phyloP scores from a whole-genome alignment of 2,797 vertebrate genomes.

The Epinephelus awoara region DNA sequence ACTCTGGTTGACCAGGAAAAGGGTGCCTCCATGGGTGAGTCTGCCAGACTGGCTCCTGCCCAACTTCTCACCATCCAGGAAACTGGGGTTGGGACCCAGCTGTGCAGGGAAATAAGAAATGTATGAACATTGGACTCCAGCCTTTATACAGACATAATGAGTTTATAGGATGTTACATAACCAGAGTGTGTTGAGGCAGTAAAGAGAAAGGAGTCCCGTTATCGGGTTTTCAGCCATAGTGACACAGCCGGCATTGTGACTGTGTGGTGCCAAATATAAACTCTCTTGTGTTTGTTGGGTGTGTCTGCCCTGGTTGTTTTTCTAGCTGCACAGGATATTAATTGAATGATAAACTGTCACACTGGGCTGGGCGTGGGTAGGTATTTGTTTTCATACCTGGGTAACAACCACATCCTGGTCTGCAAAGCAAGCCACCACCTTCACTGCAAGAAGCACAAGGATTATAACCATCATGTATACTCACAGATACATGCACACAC shows the following conservation, averaged over 20 bases:
- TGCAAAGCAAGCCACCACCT: constrained; percentile 84
- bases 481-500: not conserved
- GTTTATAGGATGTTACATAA: not conserved
- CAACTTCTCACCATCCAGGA: constrained; percentile 71
- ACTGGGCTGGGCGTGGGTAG: not conserved
- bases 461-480: not conserved
- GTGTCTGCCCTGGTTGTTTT: not conserved
- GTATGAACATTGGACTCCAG: constrained; percentile 24
- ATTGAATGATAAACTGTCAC: not conserved
- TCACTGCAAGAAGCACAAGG: constrained; percentile 79
- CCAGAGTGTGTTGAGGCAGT: not conserved
- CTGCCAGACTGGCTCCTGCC: constrained; percentile 79
- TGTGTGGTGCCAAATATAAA: not conserved
- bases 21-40: constrained; percentile 74
- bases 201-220: not conserved
- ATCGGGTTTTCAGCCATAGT: not conserved
- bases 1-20: constrained; percentile 83
- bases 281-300: not conserved
- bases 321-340: not conserved
- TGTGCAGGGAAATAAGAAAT: constrained; percentile 51
- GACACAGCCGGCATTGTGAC: no score
- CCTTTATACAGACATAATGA: not conserved
- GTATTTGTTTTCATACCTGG: constrained; percentile 79
- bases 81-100: constrained; percentile 87
- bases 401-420: constrained; percentile 84